Evolutionary conservation across 2,113 vertebrate species (phyloP).

Genomic region (Pedionomus torquatus): DNA sequence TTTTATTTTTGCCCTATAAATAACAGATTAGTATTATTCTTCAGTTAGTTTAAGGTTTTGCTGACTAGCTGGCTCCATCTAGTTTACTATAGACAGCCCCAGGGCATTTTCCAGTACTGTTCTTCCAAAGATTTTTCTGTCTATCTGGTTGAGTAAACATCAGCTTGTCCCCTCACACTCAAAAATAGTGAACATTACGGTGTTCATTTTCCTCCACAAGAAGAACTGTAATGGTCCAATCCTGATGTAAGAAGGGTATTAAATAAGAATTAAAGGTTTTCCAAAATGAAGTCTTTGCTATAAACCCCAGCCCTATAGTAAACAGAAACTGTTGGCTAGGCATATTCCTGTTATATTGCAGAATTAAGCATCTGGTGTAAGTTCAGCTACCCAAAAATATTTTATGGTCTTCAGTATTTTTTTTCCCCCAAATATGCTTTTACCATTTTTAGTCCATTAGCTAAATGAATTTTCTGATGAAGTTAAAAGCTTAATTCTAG

Average conservation of each 20-base stretch:
- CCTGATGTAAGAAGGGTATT: background rate
- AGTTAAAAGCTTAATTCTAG: background rate
- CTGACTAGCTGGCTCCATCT: background rate
- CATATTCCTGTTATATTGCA: background rate
- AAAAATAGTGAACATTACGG: background rate
- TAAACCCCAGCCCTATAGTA: background rate
- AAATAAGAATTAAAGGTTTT: background rate
- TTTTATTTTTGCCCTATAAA: background rate
- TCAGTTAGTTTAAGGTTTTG: background rate
- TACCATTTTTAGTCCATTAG: background rate
- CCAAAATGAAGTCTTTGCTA: background rate
- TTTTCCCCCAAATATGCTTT: background rate
- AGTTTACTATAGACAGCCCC: background rate
- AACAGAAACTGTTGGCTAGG: background rate
- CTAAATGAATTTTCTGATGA: background rate
- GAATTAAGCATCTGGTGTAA: background rate
- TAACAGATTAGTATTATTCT: background rate
- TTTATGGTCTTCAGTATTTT: background rate
- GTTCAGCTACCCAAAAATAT: background rate
- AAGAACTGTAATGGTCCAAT: background rate
- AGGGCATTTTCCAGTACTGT: background rate
- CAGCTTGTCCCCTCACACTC: background rate
- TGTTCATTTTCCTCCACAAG: background rate
- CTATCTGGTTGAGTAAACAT: background rate
- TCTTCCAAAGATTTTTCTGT: background rate